Evolutionary conservation across 2,113 vertebrate genomes (phyloP).

Genomic region (Tinamus guttatus): DNA sequence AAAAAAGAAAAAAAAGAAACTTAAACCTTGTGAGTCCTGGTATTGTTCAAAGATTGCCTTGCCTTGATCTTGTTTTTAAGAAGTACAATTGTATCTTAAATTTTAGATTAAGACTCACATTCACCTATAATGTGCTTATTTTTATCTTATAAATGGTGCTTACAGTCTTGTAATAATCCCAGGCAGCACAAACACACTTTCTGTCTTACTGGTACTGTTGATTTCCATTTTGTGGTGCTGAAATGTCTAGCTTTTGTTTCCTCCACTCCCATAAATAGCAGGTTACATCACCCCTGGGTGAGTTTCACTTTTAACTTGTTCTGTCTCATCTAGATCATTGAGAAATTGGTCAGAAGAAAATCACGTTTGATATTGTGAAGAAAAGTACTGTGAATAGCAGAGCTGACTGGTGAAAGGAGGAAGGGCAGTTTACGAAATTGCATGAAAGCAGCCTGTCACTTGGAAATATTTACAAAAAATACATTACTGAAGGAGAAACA

Average conservation of each 20-base stretch:
- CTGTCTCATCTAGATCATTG: background rate
- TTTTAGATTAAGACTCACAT: background rate
- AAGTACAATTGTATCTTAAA: background rate
- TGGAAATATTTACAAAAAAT: background rate
- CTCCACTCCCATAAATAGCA: background rate
- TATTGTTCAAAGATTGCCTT: background rate
- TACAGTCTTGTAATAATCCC: background rate
- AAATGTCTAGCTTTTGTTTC: background rate
- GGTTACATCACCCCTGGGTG: background rate
- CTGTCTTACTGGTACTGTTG: background rate
- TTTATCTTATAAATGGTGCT: background rate
- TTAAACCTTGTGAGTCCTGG: background rate
- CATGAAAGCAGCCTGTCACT: background rate
- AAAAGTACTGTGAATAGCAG: background rate
- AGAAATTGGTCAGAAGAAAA: background rate
- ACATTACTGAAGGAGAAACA: background rate
- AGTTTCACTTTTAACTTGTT: background rate
- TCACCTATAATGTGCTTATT: background rate
- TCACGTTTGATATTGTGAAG: accelerated
- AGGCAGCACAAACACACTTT: background rate
- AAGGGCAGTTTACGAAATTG: background rate
- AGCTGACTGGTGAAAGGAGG: background rate
- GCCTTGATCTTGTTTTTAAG: background rate
- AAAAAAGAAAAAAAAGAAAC: background rate
- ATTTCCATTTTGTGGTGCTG: background rate